Base-by-base conservation (phyloP, 1,140 invertebrate species). In the Brachionus asplanchnoidis region DNA sequence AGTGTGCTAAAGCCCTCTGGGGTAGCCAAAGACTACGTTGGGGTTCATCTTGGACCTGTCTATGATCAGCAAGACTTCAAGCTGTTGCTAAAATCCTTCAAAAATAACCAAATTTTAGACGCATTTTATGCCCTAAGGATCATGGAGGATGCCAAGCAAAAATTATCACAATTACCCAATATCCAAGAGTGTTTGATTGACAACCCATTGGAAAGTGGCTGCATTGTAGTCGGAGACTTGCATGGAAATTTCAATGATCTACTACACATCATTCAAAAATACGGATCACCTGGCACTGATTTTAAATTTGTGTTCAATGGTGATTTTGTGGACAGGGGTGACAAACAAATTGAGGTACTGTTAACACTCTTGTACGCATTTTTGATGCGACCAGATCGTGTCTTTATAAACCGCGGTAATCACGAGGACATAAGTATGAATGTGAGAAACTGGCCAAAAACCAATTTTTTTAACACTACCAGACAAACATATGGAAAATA, bases 371-470 rank as follows among this genome's bases (percentile, higher is more conserved):
- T 53, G 23, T 73, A 53, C 14, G 20, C 70, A 20, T 84, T 84
- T 84, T 53, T 84, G 40, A 40, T 84, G 6, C 40, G 40, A 44
- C 68, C 84, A 23, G 40, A 73, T 36, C 26, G 40, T 0, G 46
- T 84, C 12, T 84, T 53, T 65, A 17, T 84, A 75, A 84, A 78
- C 60, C 68, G 84, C 0, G 84, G 84, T 12, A 84, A 84, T 77
- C 73, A 84, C 28, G 84, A 84, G 36, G 84, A 84, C 46, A 56
- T 68, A 50, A n/a, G 14, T 12, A 82, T 82, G 79, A 82, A 60
- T 40, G 17, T 82, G 20, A 60, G 65, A 9, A 44, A 32, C n/a
- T 44, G 65, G 36, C 26, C 26, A 17, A 46, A 82, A 42, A 42
- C 42, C 8, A 65, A 68, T 46, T 68, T 82, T 44, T 46, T 65